Evolutionary conservation across 2,797 vertebrate genomes (phyloP), one percentile per base, ranked within the genome.

Genomic region (Chromis chromis): DNA sequence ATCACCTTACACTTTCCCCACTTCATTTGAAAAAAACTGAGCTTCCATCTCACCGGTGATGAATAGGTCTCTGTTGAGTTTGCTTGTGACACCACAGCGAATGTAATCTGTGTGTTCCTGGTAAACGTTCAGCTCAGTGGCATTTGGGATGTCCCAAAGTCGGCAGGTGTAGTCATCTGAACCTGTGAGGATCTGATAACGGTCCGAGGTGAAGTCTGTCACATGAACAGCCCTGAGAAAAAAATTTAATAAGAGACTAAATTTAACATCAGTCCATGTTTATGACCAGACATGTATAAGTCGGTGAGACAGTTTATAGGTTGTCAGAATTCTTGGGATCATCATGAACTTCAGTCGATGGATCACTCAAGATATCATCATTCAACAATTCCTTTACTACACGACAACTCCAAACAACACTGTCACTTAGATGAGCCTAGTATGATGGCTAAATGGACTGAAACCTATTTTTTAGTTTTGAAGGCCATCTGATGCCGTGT

Each of bases 61-160:
- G 83, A 99, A 98, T 39, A 99, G 92, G 90, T 98, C 96, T 27
- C 94, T 91, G 84, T 96, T 98, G 81, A 98, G 93, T 90, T 94
- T 96, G 92, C 97, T 98, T 1, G 96, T 89, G 61, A 95, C 94
- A 3, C 96, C 96, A 1, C 97, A 97, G 71, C 98, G 95, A 68
- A 99, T 93, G 3, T 99, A 99, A 90, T 99, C 98, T 4, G 93
- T 94, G 86, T 99, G 98, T 69, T 99, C 97, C 50, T 69, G 92
- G 68, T 96, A 98, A 1, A 87, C 91, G 67, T 80, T 65, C 2
- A 98, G 93, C 87, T 97, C 94, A 19, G 86, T 81, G 27, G 93
- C 90, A 42, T 95, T 98, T 1, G 97, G 94, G 81, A 99, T 95
- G 82, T 99, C 98, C 98, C 98, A 99, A 42, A 99, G 79, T 44